Base-by-base conservation (phyloP, 2,797 vertebrate species). In the Ciconia nigra region DNA sequence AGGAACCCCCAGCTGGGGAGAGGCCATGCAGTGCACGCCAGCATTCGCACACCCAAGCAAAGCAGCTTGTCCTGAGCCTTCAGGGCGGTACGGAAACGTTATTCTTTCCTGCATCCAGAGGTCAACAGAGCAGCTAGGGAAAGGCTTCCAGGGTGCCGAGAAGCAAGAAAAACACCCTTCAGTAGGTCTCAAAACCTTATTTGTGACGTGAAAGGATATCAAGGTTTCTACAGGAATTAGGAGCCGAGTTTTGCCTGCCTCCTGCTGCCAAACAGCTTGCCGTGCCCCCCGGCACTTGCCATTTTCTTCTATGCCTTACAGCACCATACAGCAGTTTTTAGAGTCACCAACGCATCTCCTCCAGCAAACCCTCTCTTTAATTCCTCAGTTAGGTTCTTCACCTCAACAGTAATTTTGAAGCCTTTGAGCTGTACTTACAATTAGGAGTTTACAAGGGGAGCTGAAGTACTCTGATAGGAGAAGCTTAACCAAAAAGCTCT, bases 21-120 rank as follows among this genome's bases (percentile, higher is more conserved):
- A 80, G 69, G 33, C 26, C 0, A 0, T 17, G 39, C 31, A 47
- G 35, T 1, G 15, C 84, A 39, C 0, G 0, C 10, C 1, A 7
- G 31, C n/a, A 13, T 80, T 72, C 46, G 37, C 39, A 83, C 71
- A 42, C 28, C 18, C 5, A 0, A 5, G 33, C 29, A 22, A 77
- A 63, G 55, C 33, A 54, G n/a, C 21, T 69, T 79, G 19, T 54
- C 49, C 33, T 39, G 70, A 79, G 82, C 82, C 55, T 93, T 39
- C 66, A 67, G 11, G 33, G 44, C 3, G 7, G 22, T 41, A 44
- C 21, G 44, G 62, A 70, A 63, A 81, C 3, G 1, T 42, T 85
- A 78, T 31, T 26, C 28, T 90, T 88, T 90, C 74, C 57, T 62
- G 31, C 21, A 88, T 71, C 31, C 59, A 15, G 67, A 83, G 19